A percentile compares a stretch with the other conserved stretches of the same genome.
phyloP scores from a whole-genome alignment of 2,113 vertebrate genomes.

The Osmerus mordax region DNA sequence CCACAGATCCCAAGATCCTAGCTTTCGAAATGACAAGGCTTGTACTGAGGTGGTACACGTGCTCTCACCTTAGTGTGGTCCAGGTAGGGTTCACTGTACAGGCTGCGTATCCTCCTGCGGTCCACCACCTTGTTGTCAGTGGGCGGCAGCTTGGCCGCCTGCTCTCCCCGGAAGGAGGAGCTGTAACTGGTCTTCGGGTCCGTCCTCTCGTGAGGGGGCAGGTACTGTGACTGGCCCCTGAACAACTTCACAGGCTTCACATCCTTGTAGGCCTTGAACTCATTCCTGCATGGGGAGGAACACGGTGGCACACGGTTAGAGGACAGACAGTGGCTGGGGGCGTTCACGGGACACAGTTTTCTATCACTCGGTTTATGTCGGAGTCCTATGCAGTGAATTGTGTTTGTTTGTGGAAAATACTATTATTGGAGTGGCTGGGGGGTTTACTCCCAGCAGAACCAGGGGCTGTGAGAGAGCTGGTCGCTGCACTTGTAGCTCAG shows the following conservation, averaged over 20 bases:
- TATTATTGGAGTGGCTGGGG: no score
- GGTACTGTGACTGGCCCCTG: conserved; percentile 86
- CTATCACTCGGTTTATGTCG: no score
- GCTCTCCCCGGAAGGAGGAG: conserved; percentile 83
- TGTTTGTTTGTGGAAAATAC: no score
- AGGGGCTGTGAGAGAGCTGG: neutral
- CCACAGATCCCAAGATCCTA: no score
- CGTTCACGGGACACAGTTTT: no score
- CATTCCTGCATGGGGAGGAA: conserved; percentile 74
- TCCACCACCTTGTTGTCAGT: conserved; percentile 84
- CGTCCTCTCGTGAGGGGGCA: conserved; percentile 84
- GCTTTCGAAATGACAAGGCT: neutral
- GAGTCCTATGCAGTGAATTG: no score
- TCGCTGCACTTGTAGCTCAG: conserved; percentile 22
- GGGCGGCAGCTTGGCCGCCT: conserved; percentile 63
- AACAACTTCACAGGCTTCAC: conserved; percentile 86
- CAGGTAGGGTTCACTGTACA: conserved; percentile 90
- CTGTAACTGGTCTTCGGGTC: conserved; percentile 92
- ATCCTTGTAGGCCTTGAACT: conserved; percentile 90
- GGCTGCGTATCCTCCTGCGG: conserved; percentile 91
- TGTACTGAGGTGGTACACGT: no score
- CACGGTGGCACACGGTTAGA: no score
- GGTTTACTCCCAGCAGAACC: neutral
- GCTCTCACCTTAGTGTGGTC: conserved; percentile 83
- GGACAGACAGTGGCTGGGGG: no score